A percentile compares a stretch with the other conserved stretches of the same genome.
phyloP scores from a whole-genome alignment of 2,113 vertebrate species.

The Oncorhynchus mykiss region DNA sequence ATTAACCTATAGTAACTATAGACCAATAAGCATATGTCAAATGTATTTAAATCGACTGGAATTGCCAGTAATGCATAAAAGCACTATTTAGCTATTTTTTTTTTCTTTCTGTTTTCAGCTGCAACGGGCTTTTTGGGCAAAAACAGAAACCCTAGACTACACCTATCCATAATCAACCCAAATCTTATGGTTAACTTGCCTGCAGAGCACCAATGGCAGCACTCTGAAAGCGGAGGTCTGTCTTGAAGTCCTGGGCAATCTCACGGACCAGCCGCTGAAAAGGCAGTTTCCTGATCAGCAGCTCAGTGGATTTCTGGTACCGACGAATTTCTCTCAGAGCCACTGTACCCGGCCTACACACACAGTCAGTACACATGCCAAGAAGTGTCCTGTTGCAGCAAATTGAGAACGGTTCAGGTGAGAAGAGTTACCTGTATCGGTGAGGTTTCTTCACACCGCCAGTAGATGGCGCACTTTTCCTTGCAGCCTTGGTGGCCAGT shows the following conservation, averaged over 20 bases:
- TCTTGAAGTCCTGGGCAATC: constrained; percentile 83
- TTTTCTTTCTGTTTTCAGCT: too few species aligned
- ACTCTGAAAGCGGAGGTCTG: constrained; percentile 82
- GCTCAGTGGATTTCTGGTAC: constrained; percentile 82
- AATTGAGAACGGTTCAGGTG: background rate
- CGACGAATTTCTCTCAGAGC: constrained; percentile 81
- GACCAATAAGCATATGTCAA: too few species aligned
- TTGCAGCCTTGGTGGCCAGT: constrained; percentile 84
- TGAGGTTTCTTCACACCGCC: constrained; percentile 85
- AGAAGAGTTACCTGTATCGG: constrained; percentile 75
- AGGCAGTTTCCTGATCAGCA: constrained; percentile 81
- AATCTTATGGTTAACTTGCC: constrained; percentile 49
- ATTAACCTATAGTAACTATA: too few species aligned
- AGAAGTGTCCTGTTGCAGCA: constrained; percentile 67
- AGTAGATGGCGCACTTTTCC: constrained; percentile 83
- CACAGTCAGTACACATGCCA: background rate
- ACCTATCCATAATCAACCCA: background rate
- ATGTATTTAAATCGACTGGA: too few species aligned
- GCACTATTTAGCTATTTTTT: constrained; percentile 74
- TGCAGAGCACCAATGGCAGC: constrained; percentile 81
- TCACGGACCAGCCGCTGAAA: constrained; percentile 82
- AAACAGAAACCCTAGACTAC: constrained; percentile 45
- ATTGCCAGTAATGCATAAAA: background rate
- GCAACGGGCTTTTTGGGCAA: constrained; percentile 81
- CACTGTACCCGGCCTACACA: constrained; percentile 75